phyloP scores from a whole-genome alignment of 2,888 invertebrate species.

The Machimus atricapillus region DNA sequence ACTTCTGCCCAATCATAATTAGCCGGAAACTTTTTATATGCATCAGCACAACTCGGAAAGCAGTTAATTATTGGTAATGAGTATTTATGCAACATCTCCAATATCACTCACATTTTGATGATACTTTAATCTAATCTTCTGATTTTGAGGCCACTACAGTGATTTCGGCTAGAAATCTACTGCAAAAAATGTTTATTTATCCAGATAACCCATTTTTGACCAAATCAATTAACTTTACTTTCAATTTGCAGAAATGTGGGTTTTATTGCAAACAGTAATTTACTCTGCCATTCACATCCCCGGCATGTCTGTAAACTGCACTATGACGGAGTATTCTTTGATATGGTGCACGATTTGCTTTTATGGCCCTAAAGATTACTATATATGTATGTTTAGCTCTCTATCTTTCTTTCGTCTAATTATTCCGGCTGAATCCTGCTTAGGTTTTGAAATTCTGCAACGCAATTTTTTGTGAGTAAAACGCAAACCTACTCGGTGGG shows the following conservation, averaged over 20 bases:
- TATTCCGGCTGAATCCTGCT: background rate
- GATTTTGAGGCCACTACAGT: background rate
- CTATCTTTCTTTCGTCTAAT: background rate
- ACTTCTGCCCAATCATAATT: background rate
- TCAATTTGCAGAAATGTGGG: background rate
- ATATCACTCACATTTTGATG: background rate
- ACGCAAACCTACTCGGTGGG: background rate
- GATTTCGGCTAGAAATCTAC: background rate
- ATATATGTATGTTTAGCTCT: background rate
- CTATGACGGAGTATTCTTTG: background rate
- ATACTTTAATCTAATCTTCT: background rate
- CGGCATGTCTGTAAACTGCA: background rate
- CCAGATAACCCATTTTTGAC: background rate
- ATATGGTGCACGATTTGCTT: background rate
- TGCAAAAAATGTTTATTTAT: background rate
- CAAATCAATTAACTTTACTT: background rate
- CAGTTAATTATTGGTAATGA: background rate
- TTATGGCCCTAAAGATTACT: background rate
- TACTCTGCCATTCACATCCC: background rate
- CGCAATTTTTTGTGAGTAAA: background rate
- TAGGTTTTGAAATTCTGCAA: background rate
- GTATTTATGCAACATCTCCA: background rate
- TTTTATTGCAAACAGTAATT: background rate
- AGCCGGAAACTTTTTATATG: background rate
- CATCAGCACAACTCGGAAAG: background rate